Evolutionary conservation across 2,113 vertebrate species (phyloP), one percentile per base, ranked within the genome.

Genomic region (Trichomycterus rosablanca): DNA sequence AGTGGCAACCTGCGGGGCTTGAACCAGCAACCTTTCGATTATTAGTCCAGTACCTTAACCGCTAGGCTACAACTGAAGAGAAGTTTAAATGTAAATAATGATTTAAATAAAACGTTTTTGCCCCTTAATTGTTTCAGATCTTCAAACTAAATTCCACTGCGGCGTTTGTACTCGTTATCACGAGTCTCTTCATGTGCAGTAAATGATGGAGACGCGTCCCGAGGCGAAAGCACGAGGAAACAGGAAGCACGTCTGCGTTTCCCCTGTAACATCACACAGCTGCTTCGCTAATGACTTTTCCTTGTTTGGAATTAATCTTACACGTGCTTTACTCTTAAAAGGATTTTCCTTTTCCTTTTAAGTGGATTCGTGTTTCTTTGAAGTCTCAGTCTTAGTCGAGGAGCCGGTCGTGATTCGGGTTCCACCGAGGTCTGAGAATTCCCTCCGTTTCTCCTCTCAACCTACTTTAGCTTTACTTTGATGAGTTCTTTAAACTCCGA

Each of bases 351-450:
- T 10, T 12, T 11, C 45, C 16, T 48, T 59, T 64, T 42, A 12
- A 48, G 51, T 50, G 28, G 35, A 44, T 55, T 42, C 56, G 14
- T 20, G 34, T 23, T 43, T 22, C 63, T 66, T 71, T 71, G 69
- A 71, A 71, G 69, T 57, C 15, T 1, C 10, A 11, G 16, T 59
- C 53, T 54, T 52, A 44, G 57, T 67, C 15, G 57, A 48, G 49
- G 19, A 49, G 20, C 19, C 57, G 45, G 24, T 50, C 58, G 55
- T 26, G 20, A 10, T 18, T 34, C 15, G 24, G 26, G 28, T 20
- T 10, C 30, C 48, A 59, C 35, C 5, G 60, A 63, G 66, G 59
- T 50, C 20, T 23, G 22, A 35, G 28, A 49, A 52, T 11, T 15
- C n/a, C 10, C 40, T 19, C 7, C 0, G 19, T 58, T 63, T 37